A percentile compares a stretch with the other conserved stretches of the same genome.
phyloP scores from a whole-genome alignment of 1,140 invertebrate genomes.

The Cyclina sinensis region DNA sequence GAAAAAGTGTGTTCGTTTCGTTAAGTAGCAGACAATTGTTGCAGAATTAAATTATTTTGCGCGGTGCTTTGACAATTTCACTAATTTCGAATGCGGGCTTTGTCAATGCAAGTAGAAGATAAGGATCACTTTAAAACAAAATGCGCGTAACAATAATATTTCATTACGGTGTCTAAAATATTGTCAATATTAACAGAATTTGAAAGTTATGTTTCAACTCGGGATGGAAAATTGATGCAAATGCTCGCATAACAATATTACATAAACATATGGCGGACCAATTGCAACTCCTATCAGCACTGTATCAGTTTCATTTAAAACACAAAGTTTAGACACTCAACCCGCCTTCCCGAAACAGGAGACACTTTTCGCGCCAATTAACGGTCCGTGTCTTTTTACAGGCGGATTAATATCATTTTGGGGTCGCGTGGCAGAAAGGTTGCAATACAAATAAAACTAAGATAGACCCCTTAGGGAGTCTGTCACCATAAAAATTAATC shows the following conservation, averaged over 20 bases:
- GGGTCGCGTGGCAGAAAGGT: constrained; percentile 52
- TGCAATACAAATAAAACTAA: constrained; percentile 43
- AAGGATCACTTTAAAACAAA: too few species aligned
- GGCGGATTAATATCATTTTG: constrained; percentile 35
- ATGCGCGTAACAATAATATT: too few species aligned
- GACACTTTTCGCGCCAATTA: constrained; percentile 16
- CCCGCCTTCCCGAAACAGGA: constrained; percentile 26
- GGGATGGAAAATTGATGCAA: background rate
- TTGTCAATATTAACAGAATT: background rate
- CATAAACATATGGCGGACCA: constrained; percentile 44
- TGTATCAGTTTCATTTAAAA: constrained; percentile 13
- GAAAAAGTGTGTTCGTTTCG: too few species aligned
- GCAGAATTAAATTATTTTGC: too few species aligned
- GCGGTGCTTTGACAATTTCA: too few species aligned
- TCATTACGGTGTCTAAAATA: too few species aligned
- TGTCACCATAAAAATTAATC: constrained; percentile 55
- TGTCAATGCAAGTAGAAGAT: too few species aligned
- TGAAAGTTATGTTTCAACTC: background rate
- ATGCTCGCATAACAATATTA: constrained; percentile 19
- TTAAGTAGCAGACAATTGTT: too few species aligned
- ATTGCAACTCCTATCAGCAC: background rate
- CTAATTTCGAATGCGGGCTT: too few species aligned
- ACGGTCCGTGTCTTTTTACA: constrained; percentile 39
- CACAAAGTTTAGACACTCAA: background rate
- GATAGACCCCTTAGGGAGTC: constrained; percentile 47